These are phyloP conservation scores for Subanguina moxae DNA, from an alignment of 1,140 invertebrate species.

Conservation along the genomic window DNA sequence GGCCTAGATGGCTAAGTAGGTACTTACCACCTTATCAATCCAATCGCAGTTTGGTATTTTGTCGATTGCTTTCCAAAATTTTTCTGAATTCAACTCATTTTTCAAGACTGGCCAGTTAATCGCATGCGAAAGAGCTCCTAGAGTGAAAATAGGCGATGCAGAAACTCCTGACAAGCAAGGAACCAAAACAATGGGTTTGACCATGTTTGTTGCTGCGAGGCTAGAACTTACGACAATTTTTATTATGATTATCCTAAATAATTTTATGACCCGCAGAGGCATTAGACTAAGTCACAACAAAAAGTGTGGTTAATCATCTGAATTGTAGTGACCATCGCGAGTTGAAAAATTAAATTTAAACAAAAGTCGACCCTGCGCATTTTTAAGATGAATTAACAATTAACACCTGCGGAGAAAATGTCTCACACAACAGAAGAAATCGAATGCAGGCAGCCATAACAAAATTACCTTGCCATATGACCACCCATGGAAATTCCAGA, in stretches of 20 bases:
- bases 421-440: background rate
- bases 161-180: slow-evolving; percentile 96
- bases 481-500: slow-evolving; percentile 97
- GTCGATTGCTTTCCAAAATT: slow-evolving; percentile 59
- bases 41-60: slow-evolving; percentile 55
- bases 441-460: no score
- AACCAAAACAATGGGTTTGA: slow-evolving; percentile 81
- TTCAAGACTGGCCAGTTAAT: slow-evolving; percentile 88
- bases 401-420: no score
- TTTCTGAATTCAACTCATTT: slow-evolving; percentile 76
- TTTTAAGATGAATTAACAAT: no score
- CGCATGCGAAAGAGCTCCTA: slow-evolving; percentile 85
- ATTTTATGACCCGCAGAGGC: no score
- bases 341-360: no score
- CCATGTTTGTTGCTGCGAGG: slow-evolving; percentile 86
- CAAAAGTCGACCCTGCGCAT: no score
- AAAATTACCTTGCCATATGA: slow-evolving; percentile 82
- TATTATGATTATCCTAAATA: no score
- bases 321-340: no score
- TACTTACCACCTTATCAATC: slow-evolving; percentile 27
- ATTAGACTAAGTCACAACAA: no score
- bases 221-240: background rate
- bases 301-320: no score
- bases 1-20: no score
- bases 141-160: slow-evolving; percentile 86